Base-by-base conservation (phyloP, 2,797 vertebrate species). In the Harpagifer antarcticus region DNA sequence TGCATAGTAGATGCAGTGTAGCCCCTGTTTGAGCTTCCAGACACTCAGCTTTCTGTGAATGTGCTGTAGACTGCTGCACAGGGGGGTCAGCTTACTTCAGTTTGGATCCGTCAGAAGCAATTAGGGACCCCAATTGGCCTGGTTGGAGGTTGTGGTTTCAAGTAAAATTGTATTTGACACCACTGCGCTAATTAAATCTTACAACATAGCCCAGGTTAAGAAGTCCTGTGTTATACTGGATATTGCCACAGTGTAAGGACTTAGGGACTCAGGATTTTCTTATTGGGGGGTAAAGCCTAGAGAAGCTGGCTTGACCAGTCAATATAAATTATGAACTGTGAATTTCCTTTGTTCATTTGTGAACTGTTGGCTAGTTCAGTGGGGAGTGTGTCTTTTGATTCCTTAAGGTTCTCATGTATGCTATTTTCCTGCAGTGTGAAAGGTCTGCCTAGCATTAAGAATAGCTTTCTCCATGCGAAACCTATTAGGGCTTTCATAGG, bases 391-490 rank as follows among this genome's bases (percentile, higher is more conserved):
- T 53, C 53, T 55, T 67, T 72, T 69, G 23, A 69, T 62, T 74
- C 33, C 43, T 68, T 19, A 57, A 37, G 11, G 5, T 45, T 76
- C 55, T 13, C 45, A 66, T 73, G 56, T 59, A 8, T 19, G 76
- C 40, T 50, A 58, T 23, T 71, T 67, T 31, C 8, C 58, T 57
- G 55, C 48, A 60, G 65, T 40, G 48, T 47, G 45, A 80, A 78
- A 81, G 60, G 43, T 66, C 59, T 9, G 14, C 43, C 42, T 0
- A 13, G 58, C 62, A 67, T 68, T 68, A 69, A 62, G 55, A 74
- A 79, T 1, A 74, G 70, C 76, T 70, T 1, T 20, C 64, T 45
- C 52, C 82, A 79, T 65, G 65, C 83, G 83, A 88, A 81, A 86
- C 65, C n/a, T 80, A 87, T 90, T 74, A 82, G 14, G 5, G 43